Conservation (phyloP, 2,797 vertebrate genomes). For the Pseudocheirus occidentalis region DNA sequence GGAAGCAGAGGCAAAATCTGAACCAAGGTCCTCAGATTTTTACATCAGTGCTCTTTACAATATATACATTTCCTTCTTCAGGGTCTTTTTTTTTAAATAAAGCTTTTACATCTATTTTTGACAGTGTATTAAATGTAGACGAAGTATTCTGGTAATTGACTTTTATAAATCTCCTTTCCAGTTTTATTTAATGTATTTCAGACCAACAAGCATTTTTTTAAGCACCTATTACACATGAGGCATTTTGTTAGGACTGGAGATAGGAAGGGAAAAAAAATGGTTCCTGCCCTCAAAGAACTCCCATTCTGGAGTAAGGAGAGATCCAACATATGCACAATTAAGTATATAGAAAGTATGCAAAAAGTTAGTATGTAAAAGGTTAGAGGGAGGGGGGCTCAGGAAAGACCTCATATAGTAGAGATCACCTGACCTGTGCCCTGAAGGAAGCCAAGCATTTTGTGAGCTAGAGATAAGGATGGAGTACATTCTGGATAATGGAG, state of each 20-base stretch:
- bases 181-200: neutral
- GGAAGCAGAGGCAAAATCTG: neutral
- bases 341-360: neutral
- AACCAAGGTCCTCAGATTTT: neutral
- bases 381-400: too few relatives aligned
- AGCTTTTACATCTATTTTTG: neutral
- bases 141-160: neutral
- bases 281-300: neutral
- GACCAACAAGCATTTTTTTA: neutral
- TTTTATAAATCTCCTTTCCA: neutral
- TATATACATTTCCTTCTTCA: neutral
- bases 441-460: too few relatives aligned
- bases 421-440: too few relatives aligned
- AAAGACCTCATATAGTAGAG: too few relatives aligned
- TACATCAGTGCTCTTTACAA: neutral
- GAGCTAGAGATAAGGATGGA: too few relatives aligned
- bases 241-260: neutral
- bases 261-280: neutral
- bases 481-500: too few relatives aligned
- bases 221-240: neutral
- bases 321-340: neutral
- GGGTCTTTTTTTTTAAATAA: neutral
- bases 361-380: neutral
- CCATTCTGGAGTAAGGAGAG: neutral
- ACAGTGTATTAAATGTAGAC: neutral